A percentile compares a stretch with the other conserved stretches of the same genome.
Conservation (phyloP, 2,113 vertebrate species). For the Turdus rufiventris region DNA sequence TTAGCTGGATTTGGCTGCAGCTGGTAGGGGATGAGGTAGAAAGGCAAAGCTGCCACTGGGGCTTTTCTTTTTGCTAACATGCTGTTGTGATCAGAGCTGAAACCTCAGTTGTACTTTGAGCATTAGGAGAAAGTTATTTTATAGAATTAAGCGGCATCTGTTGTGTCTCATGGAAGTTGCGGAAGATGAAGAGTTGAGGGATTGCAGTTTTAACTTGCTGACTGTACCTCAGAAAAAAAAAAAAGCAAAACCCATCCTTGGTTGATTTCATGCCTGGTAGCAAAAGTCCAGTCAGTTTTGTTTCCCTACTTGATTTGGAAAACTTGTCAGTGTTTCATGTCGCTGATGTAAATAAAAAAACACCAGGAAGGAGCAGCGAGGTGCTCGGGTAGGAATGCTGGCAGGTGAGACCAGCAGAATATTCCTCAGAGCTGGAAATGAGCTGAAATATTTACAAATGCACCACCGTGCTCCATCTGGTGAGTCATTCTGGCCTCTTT, state of each 20-base stretch:
- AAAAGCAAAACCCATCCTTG: neutral
- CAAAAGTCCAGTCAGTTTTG: neutral
- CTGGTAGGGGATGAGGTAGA: neutral
- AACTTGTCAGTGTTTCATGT: neutral
- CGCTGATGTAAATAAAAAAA: neutral
- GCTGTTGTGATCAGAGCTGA: fast-evolving
- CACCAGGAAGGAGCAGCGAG: neutral
- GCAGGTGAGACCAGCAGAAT: neutral
- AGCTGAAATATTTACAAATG: neutral
- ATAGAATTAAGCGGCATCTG: neutral
- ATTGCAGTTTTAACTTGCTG: neutral
- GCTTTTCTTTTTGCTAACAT: neutral
- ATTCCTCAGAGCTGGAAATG: neutral
- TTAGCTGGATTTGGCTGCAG: neutral
- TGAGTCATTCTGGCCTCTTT: neutral
- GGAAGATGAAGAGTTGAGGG: neutral
- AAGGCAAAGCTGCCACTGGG: neutral
- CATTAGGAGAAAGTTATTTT: neutral
- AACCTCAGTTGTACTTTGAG: neutral
- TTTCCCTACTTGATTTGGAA: neutral
- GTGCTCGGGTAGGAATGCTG: neutral
- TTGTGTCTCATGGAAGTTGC: neutral
- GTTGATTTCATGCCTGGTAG: neutral
- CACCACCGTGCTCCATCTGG: neutral
- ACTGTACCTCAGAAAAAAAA: neutral